These are phyloP conservation scores for Formica exsecta DNA, from an alignment of 1,140 invertebrate species.

Conservation along the genomic window DNA sequence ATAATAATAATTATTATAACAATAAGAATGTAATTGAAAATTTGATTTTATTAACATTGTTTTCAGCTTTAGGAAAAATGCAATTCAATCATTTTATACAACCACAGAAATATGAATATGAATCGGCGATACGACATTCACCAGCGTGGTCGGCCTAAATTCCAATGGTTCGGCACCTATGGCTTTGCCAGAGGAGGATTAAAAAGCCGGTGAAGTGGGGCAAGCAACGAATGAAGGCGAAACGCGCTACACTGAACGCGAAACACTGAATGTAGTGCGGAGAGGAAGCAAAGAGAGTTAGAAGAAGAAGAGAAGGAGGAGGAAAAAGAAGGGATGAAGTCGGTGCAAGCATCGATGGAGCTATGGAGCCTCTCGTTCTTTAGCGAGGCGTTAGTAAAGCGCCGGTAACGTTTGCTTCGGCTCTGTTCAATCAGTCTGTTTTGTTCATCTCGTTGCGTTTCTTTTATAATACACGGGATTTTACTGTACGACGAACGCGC, in stretches of 20 bases:
- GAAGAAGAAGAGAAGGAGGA: conserved; percentile 20
- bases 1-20: not conserved
- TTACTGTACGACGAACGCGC: not conserved
- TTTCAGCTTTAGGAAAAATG: not conserved
- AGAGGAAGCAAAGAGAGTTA: conserved; percentile 37
- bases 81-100: not conserved
- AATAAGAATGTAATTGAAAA: not conserved
- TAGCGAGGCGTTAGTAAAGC: no score
- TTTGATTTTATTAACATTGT: not conserved
- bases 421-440: not conserved
- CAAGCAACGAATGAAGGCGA: conserved; percentile 40
- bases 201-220: conserved; percentile 42
- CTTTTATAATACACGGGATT: not conserved
- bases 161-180: conserved; percentile 43
- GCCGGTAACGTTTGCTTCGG: not conserved
- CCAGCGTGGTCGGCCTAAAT: not conserved
- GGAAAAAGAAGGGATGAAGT: conserved; percentile 24
- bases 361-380: conserved; percentile 32
- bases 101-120: not conserved
- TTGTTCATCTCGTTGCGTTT: not conserved
- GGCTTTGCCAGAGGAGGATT: conserved; percentile 25
- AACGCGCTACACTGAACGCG: conserved; percentile 7
- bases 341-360: conserved; percentile 17
- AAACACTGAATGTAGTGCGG: conserved; percentile 34
- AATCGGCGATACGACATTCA: not conserved